Evolutionary conservation across 2,113 vertebrate species (phyloP), one percentile per base, ranked within the genome.

Genomic region (Xyliphius kryptos): DNA sequence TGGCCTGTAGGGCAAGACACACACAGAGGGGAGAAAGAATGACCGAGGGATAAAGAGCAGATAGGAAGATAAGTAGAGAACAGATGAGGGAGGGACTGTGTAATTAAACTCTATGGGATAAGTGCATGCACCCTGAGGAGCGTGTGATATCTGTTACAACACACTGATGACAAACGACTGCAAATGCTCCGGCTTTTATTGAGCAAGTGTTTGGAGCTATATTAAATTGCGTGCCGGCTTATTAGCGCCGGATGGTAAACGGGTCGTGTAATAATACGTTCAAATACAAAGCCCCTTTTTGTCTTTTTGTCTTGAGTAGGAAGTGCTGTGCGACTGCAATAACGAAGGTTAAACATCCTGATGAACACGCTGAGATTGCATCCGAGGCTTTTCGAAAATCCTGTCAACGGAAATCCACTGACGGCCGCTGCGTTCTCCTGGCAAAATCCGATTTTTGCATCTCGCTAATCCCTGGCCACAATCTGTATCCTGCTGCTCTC

Each of bases 361-460:
- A 85, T 77, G 79, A 83, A 76, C 70, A 80, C 67, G 56, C 56
- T 61, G 82, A 83, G 81, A 84, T 86, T 83, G 74, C 76, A 81
- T 84, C 81, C 79, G 65, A 80, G 77, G 74, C 75, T 79, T 84
- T 77, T 63, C 70, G 78, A 78, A 83, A 81, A 83, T 82, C 82
- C 82, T 61, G 68, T 79, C 32, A 86, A 77, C 82, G 87, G 85
- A 91, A 92, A 90, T 88, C 87, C 89, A 89, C 81, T 80, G 72
- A 81, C 85, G 87, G 86, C 78, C 79, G 86, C 83, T 79, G 91
- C 86, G 87, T 91, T 90, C 87, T 88, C 89, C 81, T 74, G 77
- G 83, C 84, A 85, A 92, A 95, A 94, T 93, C 92, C 82, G 90
- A 95, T 97, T 93, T 92, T 84, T 89, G 84, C 83, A 82, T 86